Conservation (phyloP, 2,113 vertebrate species). For the Morone saxatilis region DNA sequence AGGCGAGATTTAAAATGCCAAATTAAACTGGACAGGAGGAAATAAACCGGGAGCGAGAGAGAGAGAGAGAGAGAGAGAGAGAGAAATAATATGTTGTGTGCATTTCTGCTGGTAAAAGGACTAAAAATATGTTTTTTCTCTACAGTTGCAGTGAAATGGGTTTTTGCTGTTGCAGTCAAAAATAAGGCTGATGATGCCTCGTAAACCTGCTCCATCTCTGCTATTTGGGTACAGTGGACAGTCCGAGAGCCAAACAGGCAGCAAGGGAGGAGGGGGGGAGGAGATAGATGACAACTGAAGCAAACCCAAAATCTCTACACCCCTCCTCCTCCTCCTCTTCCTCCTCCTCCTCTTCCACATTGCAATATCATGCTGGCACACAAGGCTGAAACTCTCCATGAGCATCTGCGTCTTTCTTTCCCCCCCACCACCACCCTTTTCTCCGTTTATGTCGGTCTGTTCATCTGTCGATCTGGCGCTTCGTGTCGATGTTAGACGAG, state of each 20-base stretch:
- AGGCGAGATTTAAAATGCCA: background rate
- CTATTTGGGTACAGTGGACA: conserved; percentile 8
- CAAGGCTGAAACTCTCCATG: conserved; percentile 6
- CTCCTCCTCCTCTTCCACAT: conserved; percentile 18
- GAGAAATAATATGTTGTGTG: background rate
- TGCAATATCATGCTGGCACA: conserved; percentile 50
- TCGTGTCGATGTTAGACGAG: background rate
- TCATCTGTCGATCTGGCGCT: conserved; percentile 19
- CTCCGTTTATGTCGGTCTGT: background rate
- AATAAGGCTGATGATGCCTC: conserved; percentile 5
- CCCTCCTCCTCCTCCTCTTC: background rate
- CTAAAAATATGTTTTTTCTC: conserved; percentile 10
- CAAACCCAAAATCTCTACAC: conserved; percentile 16
- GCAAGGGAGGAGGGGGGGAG: background rate
- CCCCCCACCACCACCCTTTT: no score
- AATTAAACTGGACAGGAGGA: background rate
- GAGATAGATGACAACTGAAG: conserved; percentile 12
- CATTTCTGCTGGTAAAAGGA: background rate
- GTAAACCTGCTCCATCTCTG: conserved; percentile 19
- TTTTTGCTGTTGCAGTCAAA: conserved; percentile 28
- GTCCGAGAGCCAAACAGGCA: conserved; percentile 8
- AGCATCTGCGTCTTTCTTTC: conserved; percentile 13
- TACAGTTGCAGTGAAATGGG: conserved; percentile 1
- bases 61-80: background rate
- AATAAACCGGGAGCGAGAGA: background rate